Percentiles rank a stretch among this genome's conserved stretches.
Evolutionary conservation across 2,797 vertebrate genomes (phyloP).

Genomic region (Meriones psammophilus): DNA sequence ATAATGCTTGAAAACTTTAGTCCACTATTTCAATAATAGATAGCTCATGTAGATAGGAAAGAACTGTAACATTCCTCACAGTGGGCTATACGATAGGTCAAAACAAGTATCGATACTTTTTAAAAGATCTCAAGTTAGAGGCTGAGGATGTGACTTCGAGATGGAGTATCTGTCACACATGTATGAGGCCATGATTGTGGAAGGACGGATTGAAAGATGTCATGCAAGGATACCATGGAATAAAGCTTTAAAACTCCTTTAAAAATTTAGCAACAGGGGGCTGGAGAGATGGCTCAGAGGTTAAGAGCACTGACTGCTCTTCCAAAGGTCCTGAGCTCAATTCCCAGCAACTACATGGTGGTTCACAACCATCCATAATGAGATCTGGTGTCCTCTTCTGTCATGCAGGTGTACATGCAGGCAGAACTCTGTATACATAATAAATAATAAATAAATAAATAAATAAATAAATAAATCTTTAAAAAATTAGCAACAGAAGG

Average conservation of each 20-base stretch:
- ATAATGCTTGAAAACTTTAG: slow-evolving; percentile 24
- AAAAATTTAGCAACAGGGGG: background rate
- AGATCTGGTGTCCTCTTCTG: too few species aligned
- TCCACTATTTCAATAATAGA: slow-evolving; percentile 41
- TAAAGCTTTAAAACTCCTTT: background rate
- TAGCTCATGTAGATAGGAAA: slow-evolving; percentile 35
- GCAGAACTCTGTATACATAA: too few species aligned
- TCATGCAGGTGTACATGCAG: too few species aligned
- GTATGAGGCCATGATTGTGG: background rate
- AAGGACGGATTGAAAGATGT: background rate
- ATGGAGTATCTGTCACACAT: background rate
- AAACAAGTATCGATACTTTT: slow-evolving; percentile 46
- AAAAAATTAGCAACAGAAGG: slow-evolving; percentile 1
- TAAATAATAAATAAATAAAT: too few species aligned
- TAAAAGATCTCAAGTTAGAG: slow-evolving; percentile 10
- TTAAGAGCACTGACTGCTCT: too few species aligned
- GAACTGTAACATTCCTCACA: slow-evolving; percentile 3
- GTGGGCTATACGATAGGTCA: slow-evolving; percentile 44
- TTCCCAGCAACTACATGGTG: too few species aligned
- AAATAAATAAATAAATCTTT: background rate
- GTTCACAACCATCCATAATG: too few species aligned
- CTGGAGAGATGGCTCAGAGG: too few species aligned
- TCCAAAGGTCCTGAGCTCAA: too few species aligned
- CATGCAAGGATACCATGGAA: background rate
- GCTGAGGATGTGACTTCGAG: background rate